Evolutionary conservation across 2,797 vertebrate species (phyloP).

Genomic region (Syncerus caffer): DNA sequence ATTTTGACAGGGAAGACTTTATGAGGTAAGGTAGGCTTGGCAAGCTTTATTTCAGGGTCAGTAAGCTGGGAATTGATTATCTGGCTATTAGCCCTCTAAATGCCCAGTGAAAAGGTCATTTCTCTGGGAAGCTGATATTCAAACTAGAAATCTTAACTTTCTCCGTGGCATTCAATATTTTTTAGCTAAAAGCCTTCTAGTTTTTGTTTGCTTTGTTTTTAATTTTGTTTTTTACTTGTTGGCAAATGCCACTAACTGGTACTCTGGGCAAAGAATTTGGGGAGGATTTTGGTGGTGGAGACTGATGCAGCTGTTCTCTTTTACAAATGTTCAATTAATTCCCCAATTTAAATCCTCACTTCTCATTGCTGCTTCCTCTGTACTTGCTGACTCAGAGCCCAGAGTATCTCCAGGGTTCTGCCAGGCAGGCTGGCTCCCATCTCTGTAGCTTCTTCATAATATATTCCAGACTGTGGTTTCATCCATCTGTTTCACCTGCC

Average conservation of each 20-base stretch:
- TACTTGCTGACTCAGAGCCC: slow-evolving; percentile 53
- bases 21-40: background rate
- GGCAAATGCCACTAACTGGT: background rate
- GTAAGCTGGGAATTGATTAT: background rate
- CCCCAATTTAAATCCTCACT: slow-evolving; percentile 12
- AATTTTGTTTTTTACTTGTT: background rate
- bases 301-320: slow-evolving; percentile 25
- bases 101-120: slow-evolving; percentile 16
- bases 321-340: slow-evolving; percentile 54
- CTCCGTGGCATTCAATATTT: background rate
- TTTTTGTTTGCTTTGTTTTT: background rate
- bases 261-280: background rate
- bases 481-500: slow-evolving; percentile 18
- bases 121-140: slow-evolving; percentile 21
- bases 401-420: slow-evolving; percentile 45
- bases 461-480: slow-evolving; percentile 10
- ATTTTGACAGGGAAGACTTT: slow-evolving; percentile 38
- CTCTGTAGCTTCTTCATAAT: slow-evolving; percentile 8
- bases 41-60: background rate
- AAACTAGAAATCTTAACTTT: slow-evolving; percentile 16
- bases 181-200: background rate
- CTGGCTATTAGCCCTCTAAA: background rate
- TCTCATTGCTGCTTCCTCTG: background rate
- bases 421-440: background rate
- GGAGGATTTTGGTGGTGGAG: background rate